phyloP scores from a whole-genome alignment of 2,113 vertebrate genomes.

The Danio rerio region DNA sequence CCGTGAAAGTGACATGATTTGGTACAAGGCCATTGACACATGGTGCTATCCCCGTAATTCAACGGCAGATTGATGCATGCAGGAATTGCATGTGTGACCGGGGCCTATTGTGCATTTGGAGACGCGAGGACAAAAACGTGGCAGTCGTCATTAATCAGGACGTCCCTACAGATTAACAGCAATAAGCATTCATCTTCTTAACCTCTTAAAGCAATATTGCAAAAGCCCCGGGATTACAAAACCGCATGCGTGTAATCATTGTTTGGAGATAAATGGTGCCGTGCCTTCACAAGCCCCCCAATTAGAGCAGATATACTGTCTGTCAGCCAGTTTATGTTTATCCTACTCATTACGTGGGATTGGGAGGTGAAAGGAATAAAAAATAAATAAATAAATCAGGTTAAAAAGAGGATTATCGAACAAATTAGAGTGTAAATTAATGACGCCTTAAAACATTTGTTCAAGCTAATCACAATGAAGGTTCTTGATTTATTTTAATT shows the following conservation, averaged over 20 bases:
- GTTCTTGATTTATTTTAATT: conserved; percentile 22
- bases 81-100: conserved; percentile 74
- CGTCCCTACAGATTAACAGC: conserved; percentile 79
- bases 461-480: conserved; percentile 17
- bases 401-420: conserved; percentile 37
- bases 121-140: conserved; percentile 61
- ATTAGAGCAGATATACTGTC: conserved; percentile 67
- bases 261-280: conserved; percentile 70
- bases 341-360: conserved; percentile 57
- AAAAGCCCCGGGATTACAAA: conserved; percentile 81
- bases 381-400: conserved; percentile 23
- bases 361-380: conserved; percentile 29
- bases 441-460: conserved; percentile 1
- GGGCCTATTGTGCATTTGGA: conserved; percentile 69
- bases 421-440: conserved; percentile 34
- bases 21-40: conserved; percentile 49
- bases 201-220: conserved; percentile 73
- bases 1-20: conserved; percentile 71
- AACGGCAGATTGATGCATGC: conserved; percentile 62
- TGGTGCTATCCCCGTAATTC: conserved; percentile 48
- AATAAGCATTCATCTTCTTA: conserved; percentile 88
- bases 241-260: conserved; percentile 73
- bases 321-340: conserved; percentile 57
- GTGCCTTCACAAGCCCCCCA: conserved; percentile 66
- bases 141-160: conserved; percentile 81